These are phyloP conservation scores for Nesometra sesokonis DNA, from an alignment of 35 echinoderm and acorn worm genomes.

Conservation along the genomic window DNA sequence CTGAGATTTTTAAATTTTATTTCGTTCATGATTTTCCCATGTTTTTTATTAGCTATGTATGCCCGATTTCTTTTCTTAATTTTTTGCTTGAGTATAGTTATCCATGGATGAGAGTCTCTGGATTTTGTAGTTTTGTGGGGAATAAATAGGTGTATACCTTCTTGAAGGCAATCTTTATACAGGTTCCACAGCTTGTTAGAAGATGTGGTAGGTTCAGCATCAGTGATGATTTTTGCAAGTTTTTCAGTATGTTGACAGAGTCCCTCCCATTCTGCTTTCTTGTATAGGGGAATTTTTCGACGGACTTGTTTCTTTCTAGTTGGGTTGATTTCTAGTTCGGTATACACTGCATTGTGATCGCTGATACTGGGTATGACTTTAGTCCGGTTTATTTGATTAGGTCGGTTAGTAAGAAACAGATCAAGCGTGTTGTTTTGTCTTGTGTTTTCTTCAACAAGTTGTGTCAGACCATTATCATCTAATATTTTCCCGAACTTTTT, in stretches of 20 bases:
- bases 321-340: slow-evolving; percentile 16
- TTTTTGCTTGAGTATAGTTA: neutral
- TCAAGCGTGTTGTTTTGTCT: slow-evolving; percentile 1
- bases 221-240: neutral
- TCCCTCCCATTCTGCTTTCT: too few relatives aligned
- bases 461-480: slow-evolving; percentile 20
- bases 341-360: slow-evolving; percentile 16
- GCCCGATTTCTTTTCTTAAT: neutral
- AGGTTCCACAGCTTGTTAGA: neutral
- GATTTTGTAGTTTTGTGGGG: neutral
- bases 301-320: slow-evolving; percentile 7
- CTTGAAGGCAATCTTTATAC: neutral
- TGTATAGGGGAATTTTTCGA: slow-evolving; percentile 16
- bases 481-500: slow-evolving; percentile 23
- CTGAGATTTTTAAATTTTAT: too few relatives aligned
- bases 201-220: neutral
- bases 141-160: too few relatives aligned
- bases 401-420: slow-evolving; percentile 20
- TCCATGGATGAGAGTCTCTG: too few relatives aligned
- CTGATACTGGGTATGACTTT: slow-evolving; percentile 29
- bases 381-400: slow-evolving; percentile 14
- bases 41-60: too few relatives aligned
- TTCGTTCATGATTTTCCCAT: too few relatives aligned
- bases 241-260: slow-evolving; percentile 19
- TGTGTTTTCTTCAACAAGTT: slow-evolving; percentile 26